phyloP scores from a whole-genome alignment of 2,797 vertebrate genomes.

The Acomys russatus region DNA sequence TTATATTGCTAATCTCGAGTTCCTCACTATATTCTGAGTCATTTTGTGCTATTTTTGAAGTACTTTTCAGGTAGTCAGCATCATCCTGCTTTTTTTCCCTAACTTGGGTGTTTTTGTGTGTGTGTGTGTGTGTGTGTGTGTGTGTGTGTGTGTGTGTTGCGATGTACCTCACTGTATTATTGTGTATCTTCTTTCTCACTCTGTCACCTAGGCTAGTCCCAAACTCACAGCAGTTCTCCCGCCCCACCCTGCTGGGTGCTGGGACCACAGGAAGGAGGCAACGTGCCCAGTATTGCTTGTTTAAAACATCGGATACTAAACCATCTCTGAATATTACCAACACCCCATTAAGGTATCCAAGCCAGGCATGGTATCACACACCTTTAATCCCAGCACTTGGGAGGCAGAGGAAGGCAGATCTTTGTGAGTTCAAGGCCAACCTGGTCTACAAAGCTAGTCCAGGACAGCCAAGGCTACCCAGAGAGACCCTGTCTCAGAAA shows the following conservation, averaged over 20 bases:
- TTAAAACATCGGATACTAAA: background rate
- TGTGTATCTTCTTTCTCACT: background rate
- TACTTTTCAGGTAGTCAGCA: background rate
- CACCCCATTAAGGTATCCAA: background rate
- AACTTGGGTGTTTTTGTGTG: conserved; percentile 10
- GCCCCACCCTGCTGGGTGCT: background rate
- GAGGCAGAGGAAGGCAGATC: too few relatives aligned
- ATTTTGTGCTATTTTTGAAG: background rate
- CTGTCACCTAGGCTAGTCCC: background rate
- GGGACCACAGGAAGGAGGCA: background rate
- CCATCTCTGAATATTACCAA: background rate
- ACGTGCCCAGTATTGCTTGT: background rate
- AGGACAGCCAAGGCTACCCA: too few relatives aligned
- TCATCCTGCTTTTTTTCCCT: background rate
- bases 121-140: too few relatives aligned
- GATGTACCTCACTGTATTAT: background rate
- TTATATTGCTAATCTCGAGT: conserved; percentile 47
- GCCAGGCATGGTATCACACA: too few relatives aligned
- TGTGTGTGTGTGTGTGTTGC: background rate
- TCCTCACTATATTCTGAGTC: background rate
- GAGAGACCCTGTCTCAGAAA: too few relatives aligned
- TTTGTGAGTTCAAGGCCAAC: too few relatives aligned
- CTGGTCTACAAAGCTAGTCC: too few relatives aligned
- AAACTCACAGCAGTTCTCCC: background rate
- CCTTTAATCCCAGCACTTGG: too few relatives aligned